Evolutionary conservation across 2,888 invertebrate species (phyloP).

Genomic region (Aphrophora alni): DNA sequence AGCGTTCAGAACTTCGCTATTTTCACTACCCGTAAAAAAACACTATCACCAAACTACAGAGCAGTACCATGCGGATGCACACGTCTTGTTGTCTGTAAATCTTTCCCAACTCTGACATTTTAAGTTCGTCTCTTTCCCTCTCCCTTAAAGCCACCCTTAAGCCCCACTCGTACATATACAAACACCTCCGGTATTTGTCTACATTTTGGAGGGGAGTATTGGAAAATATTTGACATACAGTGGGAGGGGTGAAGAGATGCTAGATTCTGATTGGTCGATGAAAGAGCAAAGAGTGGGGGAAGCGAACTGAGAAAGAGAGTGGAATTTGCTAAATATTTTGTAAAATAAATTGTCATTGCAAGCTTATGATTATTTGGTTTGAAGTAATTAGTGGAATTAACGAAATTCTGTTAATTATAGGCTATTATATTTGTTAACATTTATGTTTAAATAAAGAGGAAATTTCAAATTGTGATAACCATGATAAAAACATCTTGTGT

Average conservation of each 20-base stretch:
- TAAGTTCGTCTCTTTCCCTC: neutral
- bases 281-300: neutral
- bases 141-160: neutral
- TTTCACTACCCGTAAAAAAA: neutral
- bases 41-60: too few species aligned
- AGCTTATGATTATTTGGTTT: neutral
- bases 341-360: neutral
- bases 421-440: neutral
- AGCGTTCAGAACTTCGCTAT: too few species aligned
- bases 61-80: too few species aligned
- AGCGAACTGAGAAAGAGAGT: neutral
- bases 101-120: conserved; percentile 5
- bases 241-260: neutral
- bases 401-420: neutral
- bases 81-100: neutral
- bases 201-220: neutral
- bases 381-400: neutral
- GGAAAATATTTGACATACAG: conserved; percentile 2
- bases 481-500: too few species aligned
- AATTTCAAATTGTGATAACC: too few species aligned
- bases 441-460: too few species aligned
- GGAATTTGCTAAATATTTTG: conserved; percentile 1
- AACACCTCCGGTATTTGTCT: neutral
- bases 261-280: neutral
- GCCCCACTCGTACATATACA: neutral